phyloP scores from a whole-genome alignment of 2,888 invertebrate genomes.

The Noctua janthe region DNA sequence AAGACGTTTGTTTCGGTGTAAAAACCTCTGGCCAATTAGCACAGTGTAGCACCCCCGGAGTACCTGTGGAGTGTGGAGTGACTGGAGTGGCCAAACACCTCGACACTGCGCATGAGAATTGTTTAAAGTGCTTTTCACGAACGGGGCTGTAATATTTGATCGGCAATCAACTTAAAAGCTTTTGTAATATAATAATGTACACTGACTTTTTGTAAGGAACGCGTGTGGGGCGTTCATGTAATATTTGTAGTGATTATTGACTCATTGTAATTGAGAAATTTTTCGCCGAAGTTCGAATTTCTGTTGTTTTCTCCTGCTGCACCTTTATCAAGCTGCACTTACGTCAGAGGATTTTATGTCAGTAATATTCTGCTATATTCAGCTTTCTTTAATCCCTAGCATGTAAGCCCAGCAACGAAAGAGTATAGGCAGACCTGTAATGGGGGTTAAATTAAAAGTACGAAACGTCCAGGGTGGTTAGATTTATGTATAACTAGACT shows the following conservation, averaged over 20 bases:
- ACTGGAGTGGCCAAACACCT: conserved; percentile 53
- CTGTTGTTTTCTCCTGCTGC: background rate
- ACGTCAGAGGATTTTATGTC: background rate
- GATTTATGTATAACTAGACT: background rate
- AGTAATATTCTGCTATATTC: background rate
- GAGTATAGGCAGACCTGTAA: background rate
- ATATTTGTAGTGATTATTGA: conserved; percentile 54
- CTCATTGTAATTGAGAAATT: conserved; percentile 33
- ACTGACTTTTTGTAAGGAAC: conserved; percentile 51
- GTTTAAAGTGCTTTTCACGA: conserved; percentile 76
- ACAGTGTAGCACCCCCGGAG: conserved; percentile 56
- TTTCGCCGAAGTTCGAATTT: conserved; percentile 14
- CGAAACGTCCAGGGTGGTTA: background rate
- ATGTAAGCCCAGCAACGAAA: background rate
- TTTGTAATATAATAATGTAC: conserved; percentile 65
- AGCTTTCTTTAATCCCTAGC: background rate
- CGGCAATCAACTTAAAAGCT: conserved; percentile 71
- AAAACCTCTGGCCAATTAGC: conserved; percentile 79
- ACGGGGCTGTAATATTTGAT: conserved; percentile 74
- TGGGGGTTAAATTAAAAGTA: background rate
- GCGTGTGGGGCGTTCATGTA: conserved; percentile 39
- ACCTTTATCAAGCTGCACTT: background rate
- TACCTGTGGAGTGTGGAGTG: conserved; percentile 52
- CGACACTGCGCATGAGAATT: conserved; percentile 70
- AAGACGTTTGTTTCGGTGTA: conserved; percentile 72